These are phyloP conservation scores for Hydractinia symbiolongicarpus DNA, from an alignment of 30 jellyfish, hydroid and myxozoan species.

Conservation along the genomic window DNA sequence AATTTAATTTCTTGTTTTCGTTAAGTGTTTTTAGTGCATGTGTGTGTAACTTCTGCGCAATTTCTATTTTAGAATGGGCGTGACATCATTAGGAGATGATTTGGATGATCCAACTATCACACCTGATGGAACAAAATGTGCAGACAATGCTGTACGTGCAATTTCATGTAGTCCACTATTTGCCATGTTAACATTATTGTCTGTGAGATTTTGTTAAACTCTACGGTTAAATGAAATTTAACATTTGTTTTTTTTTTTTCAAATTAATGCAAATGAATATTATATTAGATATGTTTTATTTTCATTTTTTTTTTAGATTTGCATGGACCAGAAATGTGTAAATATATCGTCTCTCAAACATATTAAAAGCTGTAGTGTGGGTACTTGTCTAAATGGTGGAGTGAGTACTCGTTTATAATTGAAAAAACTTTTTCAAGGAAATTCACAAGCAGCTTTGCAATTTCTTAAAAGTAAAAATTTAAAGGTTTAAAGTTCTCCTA, in stretches of 20 bases:
- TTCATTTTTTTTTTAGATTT: constrained; percentile 42
- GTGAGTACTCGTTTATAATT: constrained; percentile 20
- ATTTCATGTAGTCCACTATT: background rate
- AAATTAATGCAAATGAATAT: background rate
- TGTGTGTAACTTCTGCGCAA: too few species aligned
- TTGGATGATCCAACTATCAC: constrained; percentile 88
- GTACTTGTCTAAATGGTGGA: constrained; percentile 74
- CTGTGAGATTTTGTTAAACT: background rate
- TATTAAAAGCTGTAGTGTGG: constrained; percentile 43
- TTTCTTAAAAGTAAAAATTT: too few species aligned
- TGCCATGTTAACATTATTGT: too few species aligned
- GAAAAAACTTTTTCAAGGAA: too few species aligned
- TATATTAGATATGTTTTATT: background rate
- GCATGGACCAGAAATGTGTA: constrained; percentile 55
- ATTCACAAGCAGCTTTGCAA: too few species aligned
- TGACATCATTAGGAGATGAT: constrained; percentile 33
- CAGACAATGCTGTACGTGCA: constrained; percentile 43
- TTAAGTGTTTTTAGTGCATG: too few species aligned
- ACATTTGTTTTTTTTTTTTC: background rate
- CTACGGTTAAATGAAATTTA: background rate
- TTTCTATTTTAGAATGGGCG: constrained; percentile 18
- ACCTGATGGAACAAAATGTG: constrained; percentile 88
- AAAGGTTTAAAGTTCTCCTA: too few species aligned
- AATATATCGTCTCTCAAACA: constrained; percentile 50
- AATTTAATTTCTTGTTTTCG: too few species aligned